Evolutionary conservation across 2,797 vertebrate species (phyloP).

Genomic region (Morus bassanus): DNA sequence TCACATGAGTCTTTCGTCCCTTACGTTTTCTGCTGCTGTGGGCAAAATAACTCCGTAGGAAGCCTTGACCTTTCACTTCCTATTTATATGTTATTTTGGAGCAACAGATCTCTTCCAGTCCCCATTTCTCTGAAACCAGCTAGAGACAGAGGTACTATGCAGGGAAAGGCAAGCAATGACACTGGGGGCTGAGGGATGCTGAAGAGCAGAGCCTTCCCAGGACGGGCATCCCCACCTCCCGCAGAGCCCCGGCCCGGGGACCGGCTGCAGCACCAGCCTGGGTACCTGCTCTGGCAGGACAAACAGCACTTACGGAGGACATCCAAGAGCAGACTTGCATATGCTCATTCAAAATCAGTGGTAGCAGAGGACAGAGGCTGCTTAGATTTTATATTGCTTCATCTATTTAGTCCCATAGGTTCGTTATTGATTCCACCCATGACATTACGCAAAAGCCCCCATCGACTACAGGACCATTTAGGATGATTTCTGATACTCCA

Average conservation of each 20-base stretch:
- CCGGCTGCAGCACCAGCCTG: background rate
- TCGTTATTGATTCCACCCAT: background rate
- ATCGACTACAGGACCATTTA: background rate
- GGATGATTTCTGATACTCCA: slow-evolving; percentile 5
- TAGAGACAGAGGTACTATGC: background rate
- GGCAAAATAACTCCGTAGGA: background rate
- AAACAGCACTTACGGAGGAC: background rate
- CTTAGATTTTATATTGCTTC: background rate
- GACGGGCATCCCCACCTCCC: background rate
- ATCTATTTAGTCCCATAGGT: background rate
- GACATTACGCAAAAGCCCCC: background rate
- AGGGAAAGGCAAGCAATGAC: background rate
- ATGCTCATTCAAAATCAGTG: background rate
- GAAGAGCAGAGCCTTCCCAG: background rate
- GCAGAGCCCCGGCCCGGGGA: background rate
- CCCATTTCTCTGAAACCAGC: background rate
- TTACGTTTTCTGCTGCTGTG: background rate
- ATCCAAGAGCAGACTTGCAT: background rate
- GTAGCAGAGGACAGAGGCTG: background rate
- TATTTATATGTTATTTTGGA: background rate
- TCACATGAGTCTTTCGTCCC: background rate
- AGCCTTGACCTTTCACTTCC: background rate
- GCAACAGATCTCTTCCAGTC: background rate
- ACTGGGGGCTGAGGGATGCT: background rate
- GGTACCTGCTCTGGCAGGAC: background rate